Evolutionary conservation across 1,140 invertebrate species (phyloP), one percentile per base, ranked within the genome.

Genomic region (Neodiprion pinetum): DNA sequence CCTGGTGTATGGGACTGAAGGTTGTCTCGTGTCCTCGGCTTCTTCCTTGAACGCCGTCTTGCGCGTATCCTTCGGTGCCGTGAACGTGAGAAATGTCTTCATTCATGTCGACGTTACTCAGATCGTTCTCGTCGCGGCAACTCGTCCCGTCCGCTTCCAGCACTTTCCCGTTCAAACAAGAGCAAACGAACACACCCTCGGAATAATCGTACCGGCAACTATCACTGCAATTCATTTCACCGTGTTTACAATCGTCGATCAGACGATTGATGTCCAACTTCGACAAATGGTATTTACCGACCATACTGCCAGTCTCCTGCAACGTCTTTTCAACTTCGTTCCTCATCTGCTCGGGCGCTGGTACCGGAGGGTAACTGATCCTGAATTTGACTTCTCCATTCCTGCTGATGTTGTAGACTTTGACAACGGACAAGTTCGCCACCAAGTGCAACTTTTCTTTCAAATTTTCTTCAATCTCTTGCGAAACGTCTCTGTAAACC

Each of bases 151-250:
- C 85, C 9, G 76, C 75, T 76, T 87, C 87, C n/a, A 93, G 82
- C 2, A 82, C 75, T 78, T 89, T 86, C 23, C 86, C 86, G 21
- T 84, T 77, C n/a, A 92, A 92, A 85, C 96, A 97, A 9, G 84
- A 90, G 83, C 96, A 97, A 5, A 84, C 83, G 77, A 95, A 95
- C 10, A 48, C 49, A 73, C 92, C 88, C 48, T 92, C 81, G 5
- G 82, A 78, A 77, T 93, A 92, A 82, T 95, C 92, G 80, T 94
- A 96, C 50, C 89, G 86, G 84, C 96, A 97, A 9, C 90, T 88
- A 83, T 95, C 91, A 74, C 94, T 91, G 82, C 96, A 97, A 3
- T 90, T 91, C 73, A 94, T 91, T 80, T 94, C 95, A 77, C 93
- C 90, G 66, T 92, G 90, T 82, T 93, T 91, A 86, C 96, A 97